Evolutionary conservation across 1,140 invertebrate genomes (phyloP), one percentile per base, ranked within the genome.

Genomic region (Dufourea novaeangliae): DNA sequence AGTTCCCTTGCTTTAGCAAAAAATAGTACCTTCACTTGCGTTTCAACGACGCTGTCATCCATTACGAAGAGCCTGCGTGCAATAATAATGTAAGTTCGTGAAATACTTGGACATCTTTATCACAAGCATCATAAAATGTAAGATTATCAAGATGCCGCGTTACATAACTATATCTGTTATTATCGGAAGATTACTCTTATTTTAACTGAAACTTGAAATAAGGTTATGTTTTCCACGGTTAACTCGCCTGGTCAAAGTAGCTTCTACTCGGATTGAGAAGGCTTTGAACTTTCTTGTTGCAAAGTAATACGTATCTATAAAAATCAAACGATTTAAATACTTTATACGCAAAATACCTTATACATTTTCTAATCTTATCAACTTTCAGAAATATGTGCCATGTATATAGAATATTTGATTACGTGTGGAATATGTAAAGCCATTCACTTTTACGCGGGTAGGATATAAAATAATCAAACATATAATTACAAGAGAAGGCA

Each of bases 1-100:
- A 98, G 89, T 91, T 98, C 97, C 88, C 95, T 95, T 68, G 97
- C 96, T 93, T 96, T 96, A 17, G 97, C 97, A 92, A 98, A 98
- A 92, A 98, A 97, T 80, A 98, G 90, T 57, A 98, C 84, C 90
- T 94, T 95, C 57, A 97, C 94, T 61, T 90, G 59, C 27, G 85
- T 68, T 34, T 84, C 44, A 7, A 14, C 41, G n/a, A 1, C 20
- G 44, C 39, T 66, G 14, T 59, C 14, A 68, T 67, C 67, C 71
- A 83, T 83, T 61, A 66, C 32, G 25, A 17, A 54, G 11, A 0
- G 17, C 14, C 0, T 25, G 27, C 11, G 56, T 32, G 6, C 3
- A 22, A 2, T 25, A 34, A 20, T 14, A n/a, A 29, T 12, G 10
- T 14, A 32, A 41, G 5, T 3, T 29, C 8, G 20, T 6, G 70